Base-by-base conservation (phyloP, 2,113 vertebrate species). In the Notarius lentiginosus region DNA sequence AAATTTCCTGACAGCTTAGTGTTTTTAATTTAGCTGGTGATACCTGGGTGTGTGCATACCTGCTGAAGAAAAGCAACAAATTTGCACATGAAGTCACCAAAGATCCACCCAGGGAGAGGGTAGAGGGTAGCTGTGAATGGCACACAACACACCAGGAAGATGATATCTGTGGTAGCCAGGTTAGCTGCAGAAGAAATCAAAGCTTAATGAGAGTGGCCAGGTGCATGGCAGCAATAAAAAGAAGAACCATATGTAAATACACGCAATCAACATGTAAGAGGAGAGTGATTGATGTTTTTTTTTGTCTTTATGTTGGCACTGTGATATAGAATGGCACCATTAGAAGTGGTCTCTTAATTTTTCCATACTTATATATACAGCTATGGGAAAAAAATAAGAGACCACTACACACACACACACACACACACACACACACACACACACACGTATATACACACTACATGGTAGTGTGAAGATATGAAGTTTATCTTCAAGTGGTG, bases 31-130 rank as follows among this genome's bases (percentile, higher is more conserved):
- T 49, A 18, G 1, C 15, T 53, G 24, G 24, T 27, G 27, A 30
- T 7, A 47, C 1, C 17, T 30, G 49, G 11, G 49, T 47, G 12
- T 15, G n/a, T 30, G 34, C 85, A 90, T 94, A 96, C 96, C 95
- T 96, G 96, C 86, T 96, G 96, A 8, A 96, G 92, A 90, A 96
- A 96, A 55, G 95, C 96, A 18, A 96, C 96, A 94, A 94, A 96
- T 90, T 96, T 96, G 93, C 96, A 96, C 96, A 96, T 96, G 89
- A 96, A 96, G 91, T 95, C 95, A 55, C 96, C 96, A 55, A 96
- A 96, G 90, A 96, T 95, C 96, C 96, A 96, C 55, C 95, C 94
- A 4, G 96, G 96, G 24, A 96, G 94, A 17, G 96, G 96, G 61
- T 96, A 96, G 61, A 96, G 94, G 14, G 96, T 95, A 56, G 96